These are phyloP conservation scores for Rhinichthys klamathensis DNA, from an alignment of 2,113 vertebrate species.

Conservation along the genomic window DNA sequence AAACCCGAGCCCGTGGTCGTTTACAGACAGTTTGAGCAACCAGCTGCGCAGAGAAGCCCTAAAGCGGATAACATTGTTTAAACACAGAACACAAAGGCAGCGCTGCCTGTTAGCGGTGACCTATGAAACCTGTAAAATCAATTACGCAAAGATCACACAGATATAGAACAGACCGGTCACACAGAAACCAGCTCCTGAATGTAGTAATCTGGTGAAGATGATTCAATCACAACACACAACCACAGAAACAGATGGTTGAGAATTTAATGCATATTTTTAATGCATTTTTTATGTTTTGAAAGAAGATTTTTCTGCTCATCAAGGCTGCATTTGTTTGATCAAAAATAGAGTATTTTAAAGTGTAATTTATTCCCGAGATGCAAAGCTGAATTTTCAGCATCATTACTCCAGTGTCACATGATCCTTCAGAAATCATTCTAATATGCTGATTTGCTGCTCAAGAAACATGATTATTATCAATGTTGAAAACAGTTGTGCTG, in stretches of 20 bases:
- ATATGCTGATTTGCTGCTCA: no score
- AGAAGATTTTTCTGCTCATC: neutral
- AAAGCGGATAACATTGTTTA: conserved; percentile 10
- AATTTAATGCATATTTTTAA: neutral
- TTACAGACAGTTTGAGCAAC: neutral
- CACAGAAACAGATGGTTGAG: neutral
- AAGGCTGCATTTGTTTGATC: neutral
- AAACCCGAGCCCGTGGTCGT: neutral
- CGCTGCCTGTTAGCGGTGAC: neutral
- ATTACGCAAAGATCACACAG: conserved; percentile 11
- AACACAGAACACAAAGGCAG: conserved; percentile 24
- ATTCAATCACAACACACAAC: neutral
- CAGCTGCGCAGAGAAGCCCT: neutral
- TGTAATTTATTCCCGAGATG: no score
- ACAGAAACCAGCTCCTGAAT: neutral
- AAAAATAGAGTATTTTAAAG: neutral
- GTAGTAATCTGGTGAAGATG: neutral
- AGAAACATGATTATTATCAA: neutral
- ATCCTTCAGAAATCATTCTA: no score
- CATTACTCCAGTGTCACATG: no score
- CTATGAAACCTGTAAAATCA: conserved; percentile 11
- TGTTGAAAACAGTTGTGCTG: neutral
- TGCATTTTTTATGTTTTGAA: neutral
- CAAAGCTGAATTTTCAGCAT: no score
- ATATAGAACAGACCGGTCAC: neutral